phyloP scores from a whole-genome alignment of 2,113 vertebrate genomes.

The Mugil cephalus region DNA sequence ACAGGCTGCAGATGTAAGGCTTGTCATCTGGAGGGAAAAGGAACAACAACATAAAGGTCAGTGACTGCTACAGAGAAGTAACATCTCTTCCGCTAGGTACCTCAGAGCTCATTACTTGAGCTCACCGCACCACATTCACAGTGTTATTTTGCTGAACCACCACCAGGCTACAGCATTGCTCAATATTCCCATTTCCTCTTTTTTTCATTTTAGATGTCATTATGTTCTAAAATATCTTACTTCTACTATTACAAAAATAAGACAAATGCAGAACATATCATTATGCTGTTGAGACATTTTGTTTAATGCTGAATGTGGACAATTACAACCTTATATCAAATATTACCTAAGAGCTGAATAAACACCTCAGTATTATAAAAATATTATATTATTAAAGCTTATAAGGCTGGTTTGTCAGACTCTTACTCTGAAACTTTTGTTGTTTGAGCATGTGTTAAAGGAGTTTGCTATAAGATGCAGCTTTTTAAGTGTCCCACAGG shows the following conservation, averaged over 20 bases:
- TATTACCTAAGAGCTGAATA: background rate
- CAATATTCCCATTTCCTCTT: background rate
- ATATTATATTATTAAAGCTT: background rate
- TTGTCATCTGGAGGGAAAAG: slow-evolving; percentile 85
- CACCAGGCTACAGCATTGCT: slow-evolving; percentile 63
- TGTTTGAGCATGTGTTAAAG: background rate
- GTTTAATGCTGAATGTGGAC: background rate
- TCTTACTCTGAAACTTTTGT: background rate
- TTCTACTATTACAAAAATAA: background rate
- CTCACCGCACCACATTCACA: slow-evolving; percentile 4
- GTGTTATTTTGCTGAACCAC: slow-evolving; percentile 28
- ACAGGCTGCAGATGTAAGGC: slow-evolving; percentile 81
- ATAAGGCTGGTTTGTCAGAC: background rate
- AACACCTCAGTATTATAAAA: background rate
- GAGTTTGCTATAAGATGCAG: slow-evolving; percentile 6
- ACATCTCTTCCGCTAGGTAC: background rate
- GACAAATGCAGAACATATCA: background rate
- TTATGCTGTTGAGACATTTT: background rate
- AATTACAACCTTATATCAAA: background rate
- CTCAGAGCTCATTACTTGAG: slow-evolving; percentile 9
- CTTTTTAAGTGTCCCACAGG: slow-evolving; percentile 52
- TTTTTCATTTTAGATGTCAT: background rate
- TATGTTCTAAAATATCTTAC: background rate
- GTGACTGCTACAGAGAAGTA: background rate
- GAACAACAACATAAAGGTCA: slow-evolving; percentile 45